A percentile compares a stretch with the other conserved stretches of the same genome.
Conservation (phyloP, 2,797 vertebrate genomes). For the Sphenodon punctatus region DNA sequence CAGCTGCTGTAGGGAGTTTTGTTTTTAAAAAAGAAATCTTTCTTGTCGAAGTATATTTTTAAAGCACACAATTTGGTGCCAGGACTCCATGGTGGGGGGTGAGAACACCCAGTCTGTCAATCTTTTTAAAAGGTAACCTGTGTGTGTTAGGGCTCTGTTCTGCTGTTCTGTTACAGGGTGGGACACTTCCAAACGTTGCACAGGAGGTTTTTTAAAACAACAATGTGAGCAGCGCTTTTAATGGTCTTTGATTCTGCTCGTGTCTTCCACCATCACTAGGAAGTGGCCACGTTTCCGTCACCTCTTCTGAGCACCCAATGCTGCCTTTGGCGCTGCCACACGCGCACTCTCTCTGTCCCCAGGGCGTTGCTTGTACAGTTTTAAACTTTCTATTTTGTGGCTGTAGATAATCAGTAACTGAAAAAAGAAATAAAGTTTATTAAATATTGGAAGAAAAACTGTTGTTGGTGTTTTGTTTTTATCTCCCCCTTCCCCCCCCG, state of each 20-base stretch:
- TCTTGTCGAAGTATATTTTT: conserved; percentile 72
- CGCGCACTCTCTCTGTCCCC: too few species aligned
- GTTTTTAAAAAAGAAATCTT: conserved; percentile 56
- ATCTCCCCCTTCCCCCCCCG: too few species aligned
- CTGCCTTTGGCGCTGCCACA: too few species aligned
- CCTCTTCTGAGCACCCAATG: background rate
- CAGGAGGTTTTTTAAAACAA: conserved; percentile 40
- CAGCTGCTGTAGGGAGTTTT: conserved; percentile 79
- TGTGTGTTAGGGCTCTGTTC: conserved; percentile 30
- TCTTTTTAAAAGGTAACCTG: conserved; percentile 42
- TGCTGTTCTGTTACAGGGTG: conserved; percentile 44
- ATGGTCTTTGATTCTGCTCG: conserved; percentile 45
- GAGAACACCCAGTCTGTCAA: conserved; percentile 21
- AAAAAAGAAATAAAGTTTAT: conserved; percentile 89
- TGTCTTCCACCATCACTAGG: conserved; percentile 44
- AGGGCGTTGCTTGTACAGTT: conserved; percentile 80
- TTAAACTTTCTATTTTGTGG: conserved; percentile 81
- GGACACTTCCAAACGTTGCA: conserved; percentile 50
- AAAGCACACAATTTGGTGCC: conserved; percentile 78
- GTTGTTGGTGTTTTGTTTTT: background rate
- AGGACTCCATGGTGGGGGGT: conserved; percentile 67
- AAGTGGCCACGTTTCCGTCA: conserved; percentile 13
- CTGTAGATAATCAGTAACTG: conserved; percentile 88
- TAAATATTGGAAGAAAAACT: conserved; percentile 68
- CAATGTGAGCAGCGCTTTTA: conserved; percentile 22